These are phyloP conservation scores for Papilio xuthus DNA, from an alignment of 1,140 invertebrate species.

Conservation along the genomic window DNA sequence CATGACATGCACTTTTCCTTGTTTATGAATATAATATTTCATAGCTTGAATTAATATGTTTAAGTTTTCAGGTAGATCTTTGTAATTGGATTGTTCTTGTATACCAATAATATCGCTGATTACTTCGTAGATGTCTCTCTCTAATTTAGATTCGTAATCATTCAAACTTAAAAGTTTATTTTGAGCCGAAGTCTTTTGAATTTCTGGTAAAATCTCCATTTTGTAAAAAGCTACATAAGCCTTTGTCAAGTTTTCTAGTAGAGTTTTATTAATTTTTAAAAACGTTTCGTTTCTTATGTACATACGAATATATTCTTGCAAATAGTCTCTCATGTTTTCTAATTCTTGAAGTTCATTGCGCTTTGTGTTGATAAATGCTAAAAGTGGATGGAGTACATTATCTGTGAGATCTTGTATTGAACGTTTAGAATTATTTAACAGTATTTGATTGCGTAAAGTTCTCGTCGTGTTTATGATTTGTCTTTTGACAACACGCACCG, in stretches of 20 bases:
- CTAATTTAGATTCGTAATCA: slow-evolving; percentile 54
- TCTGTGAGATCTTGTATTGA: slow-evolving; percentile 45
- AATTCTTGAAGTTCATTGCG: slow-evolving; percentile 51
- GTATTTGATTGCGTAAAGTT: not conserved
- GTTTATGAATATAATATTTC: slow-evolving; percentile 51
- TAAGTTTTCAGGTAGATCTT: slow-evolving; percentile 47
- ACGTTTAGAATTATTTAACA: slow-evolving; percentile 26
- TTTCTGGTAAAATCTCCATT: slow-evolving; percentile 43
- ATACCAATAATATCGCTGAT: slow-evolving; percentile 50
- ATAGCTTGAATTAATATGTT: slow-evolving; percentile 51
- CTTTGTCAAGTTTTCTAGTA: slow-evolving; percentile 26
- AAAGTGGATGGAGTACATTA: slow-evolving; percentile 46
- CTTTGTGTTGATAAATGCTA: slow-evolving; percentile 49
- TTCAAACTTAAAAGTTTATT: slow-evolving; percentile 43
- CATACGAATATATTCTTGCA: slow-evolving; percentile 41
- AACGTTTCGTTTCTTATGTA: slow-evolving; percentile 40
- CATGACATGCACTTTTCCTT: slow-evolving; percentile 37
- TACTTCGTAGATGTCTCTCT: slow-evolving; percentile 58
- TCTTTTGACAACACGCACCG: slow-evolving; percentile 29
- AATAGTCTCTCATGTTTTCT: slow-evolving; percentile 44
- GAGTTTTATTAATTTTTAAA: slow-evolving; percentile 32
- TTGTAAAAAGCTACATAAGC: slow-evolving; percentile 47
- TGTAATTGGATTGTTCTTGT: slow-evolving; percentile 41
- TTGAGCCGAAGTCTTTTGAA: slow-evolving; percentile 39
- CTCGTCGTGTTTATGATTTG: not conserved